Base-by-base conservation (phyloP, 92 coral and sea anemone species). In the Porites lobata region DNA sequence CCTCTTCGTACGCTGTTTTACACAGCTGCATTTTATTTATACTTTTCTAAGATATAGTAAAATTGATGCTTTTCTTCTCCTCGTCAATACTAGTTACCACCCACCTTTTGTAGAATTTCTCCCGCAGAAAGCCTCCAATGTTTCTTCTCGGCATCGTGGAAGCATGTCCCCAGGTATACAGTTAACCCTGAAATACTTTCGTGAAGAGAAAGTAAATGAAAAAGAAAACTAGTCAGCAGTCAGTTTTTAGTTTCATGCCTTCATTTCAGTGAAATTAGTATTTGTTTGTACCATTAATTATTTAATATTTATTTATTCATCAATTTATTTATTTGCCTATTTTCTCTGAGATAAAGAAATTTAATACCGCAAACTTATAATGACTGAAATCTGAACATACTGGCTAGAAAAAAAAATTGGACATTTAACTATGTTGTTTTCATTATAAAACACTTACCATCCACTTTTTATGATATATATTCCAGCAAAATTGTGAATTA, bases 401-500 rank as follows among this genome's bases (percentile, higher is more conserved):
- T 19, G 3, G 6, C 24, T 26, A 10, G 11, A 11, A 67, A 26
- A 38, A 26, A 38, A 38, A 38, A 38, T 2, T 38, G 47, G 47
- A 38, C 47, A 38, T 38, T 38, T 38, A 38, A 8, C 29, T 2
- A 67, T 7, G 32, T 67, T 13, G 8, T 18, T 9, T 75, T 7
- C 19, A 52, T 9, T 8, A 14, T 76, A 6, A 50, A 4, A 15
- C 8, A 51, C 85, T 68, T 15, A 81, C 85, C 85, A 43, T 81
- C 85, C 85, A 81, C 32, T 69, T 54, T 57, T 69, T 59, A 14
- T 68, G 85, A 56, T 67, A 26, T 26, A 14, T 67, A 26, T 81
- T 68, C 85, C 85, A 68, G 76, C 43, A 81, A 53, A 52, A 81
- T 38, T 68, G 76, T 18, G 85, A 52, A 68, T 81, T 64, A 52